phyloP scores from a whole-genome alignment of 1,140 invertebrate genomes.

The Amphibalanus amphitrite region DNA sequence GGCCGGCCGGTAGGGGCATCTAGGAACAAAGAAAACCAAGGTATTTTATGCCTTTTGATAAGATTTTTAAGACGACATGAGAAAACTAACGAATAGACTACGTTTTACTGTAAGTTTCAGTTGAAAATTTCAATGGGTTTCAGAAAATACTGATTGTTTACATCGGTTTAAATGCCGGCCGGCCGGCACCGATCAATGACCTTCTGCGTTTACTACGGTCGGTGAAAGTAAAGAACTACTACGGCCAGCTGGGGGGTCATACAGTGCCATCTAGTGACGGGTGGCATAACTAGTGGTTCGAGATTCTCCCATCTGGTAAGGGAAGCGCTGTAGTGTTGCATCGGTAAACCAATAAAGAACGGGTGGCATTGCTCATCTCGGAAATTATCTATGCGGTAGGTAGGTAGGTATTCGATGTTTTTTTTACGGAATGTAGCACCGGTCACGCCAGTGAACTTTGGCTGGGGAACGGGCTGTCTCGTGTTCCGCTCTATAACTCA shows the following conservation, averaged over 20 bases:
- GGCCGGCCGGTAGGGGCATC: neutral
- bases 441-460: too few relatives aligned
- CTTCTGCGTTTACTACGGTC: neutral
- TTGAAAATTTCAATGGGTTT: neutral
- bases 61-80: neutral
- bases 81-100: neutral
- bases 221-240: neutral
- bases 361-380: too few relatives aligned
- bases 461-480: too few relatives aligned
- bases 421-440: too few relatives aligned
- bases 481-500: too few relatives aligned
- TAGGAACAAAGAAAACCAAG: neutral
- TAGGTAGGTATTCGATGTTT: too few relatives aligned
- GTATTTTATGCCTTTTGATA: neutral
- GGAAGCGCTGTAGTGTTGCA: too few relatives aligned
- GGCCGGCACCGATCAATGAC: neutral
- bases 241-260: neutral
- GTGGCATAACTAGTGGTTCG: too few relatives aligned
- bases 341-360: too few relatives aligned
- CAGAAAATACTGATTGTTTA: neutral
- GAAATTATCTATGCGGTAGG: too few relatives aligned
- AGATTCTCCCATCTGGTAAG: too few relatives aligned
- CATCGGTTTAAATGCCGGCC: neutral
- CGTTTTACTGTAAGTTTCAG: too few relatives aligned
- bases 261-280: neutral